Conservation (phyloP, 2,113 vertebrate species). For the Sylvia atricapilla region DNA sequence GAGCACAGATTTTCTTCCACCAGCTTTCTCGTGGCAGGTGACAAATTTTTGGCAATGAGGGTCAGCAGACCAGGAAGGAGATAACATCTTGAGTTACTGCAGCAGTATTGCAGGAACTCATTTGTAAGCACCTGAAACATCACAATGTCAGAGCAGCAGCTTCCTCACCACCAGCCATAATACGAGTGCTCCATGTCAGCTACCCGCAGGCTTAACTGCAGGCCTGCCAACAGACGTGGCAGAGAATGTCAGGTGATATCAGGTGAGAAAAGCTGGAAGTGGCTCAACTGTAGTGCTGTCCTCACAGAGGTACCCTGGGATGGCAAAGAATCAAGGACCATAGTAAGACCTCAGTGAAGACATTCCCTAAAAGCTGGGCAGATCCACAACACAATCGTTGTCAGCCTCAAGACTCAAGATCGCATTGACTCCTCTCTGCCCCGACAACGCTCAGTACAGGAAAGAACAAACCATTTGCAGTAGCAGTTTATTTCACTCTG, state of each 20-base stretch:
- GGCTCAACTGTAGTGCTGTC: neutral
- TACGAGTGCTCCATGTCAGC: accelerated
- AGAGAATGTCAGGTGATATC: neutral
- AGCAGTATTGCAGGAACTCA: neutral
- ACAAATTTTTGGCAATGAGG: neutral
- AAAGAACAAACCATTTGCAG: neutral
- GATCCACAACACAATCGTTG: neutral
- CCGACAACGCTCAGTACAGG: accelerated
- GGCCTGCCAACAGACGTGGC: accelerated
- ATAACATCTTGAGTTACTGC: neutral
- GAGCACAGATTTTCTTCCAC: neutral
- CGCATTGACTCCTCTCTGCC: accelerated
- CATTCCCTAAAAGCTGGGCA: neutral
- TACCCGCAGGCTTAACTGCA: neutral
- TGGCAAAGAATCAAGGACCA: neutral
- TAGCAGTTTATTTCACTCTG: neutral
- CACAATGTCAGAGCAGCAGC: neutral
- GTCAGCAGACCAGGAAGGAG: neutral
- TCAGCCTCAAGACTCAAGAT: neutral
- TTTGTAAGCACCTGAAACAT: neutral
- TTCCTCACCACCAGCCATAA: neutral
- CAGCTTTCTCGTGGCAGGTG: neutral
- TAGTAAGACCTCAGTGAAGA: accelerated
- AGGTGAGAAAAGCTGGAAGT: neutral
- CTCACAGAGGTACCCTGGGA: neutral